Percentiles rank a stretch among this genome's conserved stretches.
These are phyloP conservation scores for Callosobruchus maculatus DNA, from an alignment of 2,888 invertebrate species.

Conservation along the genomic window DNA sequence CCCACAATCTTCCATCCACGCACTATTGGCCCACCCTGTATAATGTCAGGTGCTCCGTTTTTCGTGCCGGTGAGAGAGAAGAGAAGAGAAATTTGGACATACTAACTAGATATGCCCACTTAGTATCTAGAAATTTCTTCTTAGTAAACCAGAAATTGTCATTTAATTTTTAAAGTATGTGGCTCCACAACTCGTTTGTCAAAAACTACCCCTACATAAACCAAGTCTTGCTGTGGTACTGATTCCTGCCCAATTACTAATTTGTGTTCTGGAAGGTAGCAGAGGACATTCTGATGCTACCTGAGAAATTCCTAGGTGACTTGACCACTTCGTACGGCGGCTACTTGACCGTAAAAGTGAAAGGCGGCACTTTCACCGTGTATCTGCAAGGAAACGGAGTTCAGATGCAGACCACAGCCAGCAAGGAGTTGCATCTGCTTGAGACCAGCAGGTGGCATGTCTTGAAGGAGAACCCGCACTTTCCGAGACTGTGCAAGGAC, in stretches of 20 bases:
- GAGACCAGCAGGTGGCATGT: slow-evolving; percentile 70
- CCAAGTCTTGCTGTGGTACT: neutral
- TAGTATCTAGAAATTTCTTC: too few relatives aligned
- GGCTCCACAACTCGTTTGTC: too few relatives aligned
- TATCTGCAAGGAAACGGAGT: slow-evolving; percentile 72
- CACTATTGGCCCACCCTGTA: too few relatives aligned
- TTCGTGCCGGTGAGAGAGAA: too few relatives aligned
- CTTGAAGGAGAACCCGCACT: slow-evolving; percentile 27
- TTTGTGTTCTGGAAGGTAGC: slow-evolving; percentile 6
- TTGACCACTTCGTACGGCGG: slow-evolving; percentile 89
- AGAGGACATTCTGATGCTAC: slow-evolving; percentile 50
- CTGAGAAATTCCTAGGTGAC: slow-evolving; percentile 80
- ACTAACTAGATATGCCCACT: too few relatives aligned
- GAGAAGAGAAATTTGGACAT: too few relatives aligned
- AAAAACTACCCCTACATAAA: neutral
- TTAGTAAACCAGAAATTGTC: too few relatives aligned
- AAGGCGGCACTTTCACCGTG: slow-evolving; percentile 58
- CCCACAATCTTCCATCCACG: too few relatives aligned
- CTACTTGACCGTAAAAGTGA: slow-evolving; percentile 70
- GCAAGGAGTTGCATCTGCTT: slow-evolving; percentile 57
- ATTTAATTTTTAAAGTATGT: too few relatives aligned
- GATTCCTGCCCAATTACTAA: neutral
- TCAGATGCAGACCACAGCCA: slow-evolving; percentile 35
- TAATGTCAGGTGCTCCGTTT: too few relatives aligned
- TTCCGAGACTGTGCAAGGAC: slow-evolving; percentile 46